Evolutionary conservation across 2,888 invertebrate genomes (phyloP).

Genomic region (Trilocha varians): DNA sequence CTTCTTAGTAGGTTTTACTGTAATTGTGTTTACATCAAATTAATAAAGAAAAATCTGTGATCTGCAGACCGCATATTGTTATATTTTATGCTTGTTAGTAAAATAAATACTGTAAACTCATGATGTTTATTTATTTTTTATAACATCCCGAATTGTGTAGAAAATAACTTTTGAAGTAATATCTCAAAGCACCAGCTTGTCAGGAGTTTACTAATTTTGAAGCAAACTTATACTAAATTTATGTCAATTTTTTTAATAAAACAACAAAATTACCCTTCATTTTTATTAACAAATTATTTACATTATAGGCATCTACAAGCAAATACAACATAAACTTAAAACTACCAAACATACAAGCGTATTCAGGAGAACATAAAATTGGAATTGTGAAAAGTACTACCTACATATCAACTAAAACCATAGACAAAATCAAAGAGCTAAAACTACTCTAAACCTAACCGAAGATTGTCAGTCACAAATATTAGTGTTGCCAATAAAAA

Average conservation of each 20-base stretch:
- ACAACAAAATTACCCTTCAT: constrained; percentile 10
- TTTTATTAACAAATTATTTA: constrained; percentile 1
- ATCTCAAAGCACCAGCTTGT: too few species aligned
- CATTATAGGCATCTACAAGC: neutral
- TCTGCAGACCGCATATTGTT: constrained; percentile 4
- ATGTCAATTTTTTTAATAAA: neutral
- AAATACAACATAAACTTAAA: neutral
- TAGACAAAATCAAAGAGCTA: too few species aligned
- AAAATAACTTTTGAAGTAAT: too few species aligned
- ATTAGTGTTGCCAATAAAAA: neutral
- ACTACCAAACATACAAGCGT: neutral
- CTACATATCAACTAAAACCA: neutral
- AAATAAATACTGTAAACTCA: constrained; percentile 6
- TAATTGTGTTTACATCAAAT: too few species aligned
- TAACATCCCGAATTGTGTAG: too few species aligned
- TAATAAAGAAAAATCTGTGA: too few species aligned
- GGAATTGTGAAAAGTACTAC: neutral
- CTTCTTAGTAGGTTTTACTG: too few species aligned
- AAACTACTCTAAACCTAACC: too few species aligned
- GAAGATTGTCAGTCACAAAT: neutral
- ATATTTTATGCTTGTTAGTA: constrained; percentile 12
- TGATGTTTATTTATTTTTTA: neutral
- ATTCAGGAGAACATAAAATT: neutral
- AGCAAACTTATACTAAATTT: too few species aligned
- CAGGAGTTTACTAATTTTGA: too few species aligned